Evolutionary conservation across 2,888 invertebrate genomes (phyloP).

Genomic region (Meteorus colon): DNA sequence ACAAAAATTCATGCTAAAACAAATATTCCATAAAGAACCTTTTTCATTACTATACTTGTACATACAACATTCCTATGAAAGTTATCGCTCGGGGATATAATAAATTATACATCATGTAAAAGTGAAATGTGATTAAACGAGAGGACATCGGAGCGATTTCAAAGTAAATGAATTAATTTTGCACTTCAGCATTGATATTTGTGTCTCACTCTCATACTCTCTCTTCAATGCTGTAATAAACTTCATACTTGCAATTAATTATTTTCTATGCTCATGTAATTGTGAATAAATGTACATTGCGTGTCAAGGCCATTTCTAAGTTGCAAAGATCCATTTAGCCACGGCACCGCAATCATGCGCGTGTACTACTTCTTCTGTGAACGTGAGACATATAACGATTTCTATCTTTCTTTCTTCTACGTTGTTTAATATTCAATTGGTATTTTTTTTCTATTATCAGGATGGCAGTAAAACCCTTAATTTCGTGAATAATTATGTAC

Average conservation of each 20-base stretch:
- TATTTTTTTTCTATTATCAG: background rate
- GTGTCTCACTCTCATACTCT: background rate
- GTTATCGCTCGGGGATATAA: background rate
- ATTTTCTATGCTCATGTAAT: conserved; percentile 12
- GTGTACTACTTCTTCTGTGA: conserved; percentile 5
- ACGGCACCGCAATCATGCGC: conserved; percentile 1
- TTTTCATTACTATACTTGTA: background rate
- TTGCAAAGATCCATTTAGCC: conserved; percentile 13
- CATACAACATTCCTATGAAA: background rate
- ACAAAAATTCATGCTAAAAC: conserved; percentile 45
- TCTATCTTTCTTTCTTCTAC: background rate
- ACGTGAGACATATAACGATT: background rate
- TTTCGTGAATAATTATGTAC: no score
- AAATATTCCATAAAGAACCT: background rate
- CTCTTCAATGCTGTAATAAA: background rate
- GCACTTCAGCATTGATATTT: no score
- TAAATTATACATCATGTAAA: background rate
- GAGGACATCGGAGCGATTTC: background rate
- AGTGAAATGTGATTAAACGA: background rate
- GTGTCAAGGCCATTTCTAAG: conserved; percentile 24
- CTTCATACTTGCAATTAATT: background rate
- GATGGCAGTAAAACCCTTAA: no score
- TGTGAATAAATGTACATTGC: conserved; percentile 16
- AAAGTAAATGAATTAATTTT: no score
- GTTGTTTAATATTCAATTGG: background rate